phyloP scores from a whole-genome alignment of 2,888 invertebrate genomes.

The Brachyptera putata region DNA sequence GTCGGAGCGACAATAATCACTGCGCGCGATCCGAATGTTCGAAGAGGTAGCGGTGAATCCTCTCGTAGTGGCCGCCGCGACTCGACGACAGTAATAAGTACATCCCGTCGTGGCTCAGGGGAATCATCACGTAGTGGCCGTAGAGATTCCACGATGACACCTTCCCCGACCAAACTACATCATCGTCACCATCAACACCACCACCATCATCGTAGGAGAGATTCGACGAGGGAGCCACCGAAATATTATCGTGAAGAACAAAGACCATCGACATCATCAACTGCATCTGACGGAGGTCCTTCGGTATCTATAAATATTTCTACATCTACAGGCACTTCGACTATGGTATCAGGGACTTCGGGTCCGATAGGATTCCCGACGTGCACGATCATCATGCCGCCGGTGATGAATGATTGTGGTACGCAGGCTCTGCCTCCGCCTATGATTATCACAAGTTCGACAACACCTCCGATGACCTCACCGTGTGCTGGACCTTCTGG shows the following conservation, averaged over 20 bases:
- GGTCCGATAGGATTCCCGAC: background rate
- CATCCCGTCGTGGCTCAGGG: slow-evolving; percentile 31
- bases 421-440: slow-evolving; percentile 51
- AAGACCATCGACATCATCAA: slow-evolving; percentile 67
- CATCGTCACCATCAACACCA: slow-evolving; percentile 35
- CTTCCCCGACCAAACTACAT: slow-evolving; percentile 42
- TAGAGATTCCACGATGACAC: slow-evolving; percentile 45
- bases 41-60: slow-evolving; percentile 33
- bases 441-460: slow-evolving; percentile 77
- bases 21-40: slow-evolving; percentile 26
- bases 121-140: slow-evolving; percentile 35
- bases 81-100: slow-evolving; percentile 20
- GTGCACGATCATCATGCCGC: slow-evolving; percentile 19
- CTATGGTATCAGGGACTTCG: background rate
- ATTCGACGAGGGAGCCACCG: slow-evolving; percentile 40
- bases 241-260: slow-evolving; percentile 61
- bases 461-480: slow-evolving; percentile 77
- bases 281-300: slow-evolving; percentile 66
- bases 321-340: slow-evolving; percentile 44
- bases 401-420: slow-evolving; percentile 5
- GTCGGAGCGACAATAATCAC: slow-evolving; percentile 28
- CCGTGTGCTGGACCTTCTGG: slow-evolving; percentile 52
- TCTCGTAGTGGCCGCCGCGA: slow-evolving; percentile 27
- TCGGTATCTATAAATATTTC: slow-evolving; percentile 46
- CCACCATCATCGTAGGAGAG: slow-evolving; percentile 49